Evolutionary conservation across 2,113 vertebrate genomes (phyloP).

Genomic region (Rafetus swinhoei): DNA sequence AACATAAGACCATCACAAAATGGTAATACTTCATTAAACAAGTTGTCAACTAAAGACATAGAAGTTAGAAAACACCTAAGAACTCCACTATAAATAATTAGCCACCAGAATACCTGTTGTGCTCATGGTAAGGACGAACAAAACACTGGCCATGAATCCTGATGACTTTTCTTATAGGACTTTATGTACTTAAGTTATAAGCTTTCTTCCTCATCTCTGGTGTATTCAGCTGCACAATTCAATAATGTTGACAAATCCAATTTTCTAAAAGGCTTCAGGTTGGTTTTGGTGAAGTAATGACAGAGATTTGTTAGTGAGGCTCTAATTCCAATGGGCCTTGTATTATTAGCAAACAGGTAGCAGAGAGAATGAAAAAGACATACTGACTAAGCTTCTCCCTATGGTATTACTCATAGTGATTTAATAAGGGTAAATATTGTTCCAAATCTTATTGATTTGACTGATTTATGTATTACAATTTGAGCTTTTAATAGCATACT

Average conservation of each 20-base stretch:
- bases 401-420: not conserved
- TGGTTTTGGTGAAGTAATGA: not conserved
- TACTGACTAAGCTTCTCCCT: not conserved
- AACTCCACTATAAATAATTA: not conserved
- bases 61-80: not conserved
- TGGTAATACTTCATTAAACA: not conserved
- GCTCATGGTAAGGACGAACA: not conserved
- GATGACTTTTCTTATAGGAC: not conserved
- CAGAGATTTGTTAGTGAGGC: not conserved
- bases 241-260: slow-evolving; percentile 28
- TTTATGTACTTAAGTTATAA: not conserved
- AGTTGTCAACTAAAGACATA: not conserved
- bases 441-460: not conserved
- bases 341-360: not conserved
- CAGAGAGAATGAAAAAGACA: not conserved
- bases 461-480: not conserved
- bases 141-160: not conserved
- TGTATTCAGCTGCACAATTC: not conserved
- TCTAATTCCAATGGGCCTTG: not conserved
- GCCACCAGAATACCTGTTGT: not conserved
- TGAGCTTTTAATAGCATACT: not conserved
- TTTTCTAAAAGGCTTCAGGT: slow-evolving; percentile 36
- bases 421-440: not conserved
- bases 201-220: slow-evolving; percentile 4
- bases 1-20: not conserved